Evolutionary conservation across 2,113 vertebrate species (phyloP), one percentile per base, ranked within the genome.

Genomic region (Nannospalax galili): DNA sequence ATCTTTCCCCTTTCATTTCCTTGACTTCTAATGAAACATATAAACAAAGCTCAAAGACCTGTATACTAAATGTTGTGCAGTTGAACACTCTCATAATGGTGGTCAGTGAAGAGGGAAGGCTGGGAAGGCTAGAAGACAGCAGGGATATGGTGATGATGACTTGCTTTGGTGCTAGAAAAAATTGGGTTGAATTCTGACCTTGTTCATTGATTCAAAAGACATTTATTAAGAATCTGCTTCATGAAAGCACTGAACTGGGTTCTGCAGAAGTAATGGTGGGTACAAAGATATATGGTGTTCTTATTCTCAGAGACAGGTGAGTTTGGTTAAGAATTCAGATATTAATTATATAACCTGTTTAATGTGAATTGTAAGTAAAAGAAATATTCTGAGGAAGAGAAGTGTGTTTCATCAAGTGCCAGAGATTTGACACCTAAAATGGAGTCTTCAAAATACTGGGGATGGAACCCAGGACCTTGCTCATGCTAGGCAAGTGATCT

Each of bases 171-270:
- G 14, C 9, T 87, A 3, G 37, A 60, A 12, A 52, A n/a, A 79
- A 1, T 30, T 32, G 28, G 32, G 32, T 40, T 64, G 20, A 87
- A 72, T 40, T 30, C 24, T 77, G 42, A 52, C 56, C 40, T 20
- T 82, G 35, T 67, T 91, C 37, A 81, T 48, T 81, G 45, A 60
- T 62, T 91, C 73, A 74, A 7, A 0, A 92, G 64, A 73, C 37
- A 81, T 82, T 92, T 81, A 81, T 72, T 80, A 81, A 94, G 6
- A 65, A 30, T 12, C 58, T 14, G 72, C 20, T 92, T 92, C 64
- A 28, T 22, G 48, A n/a, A 12, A 88, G 28, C 7, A 62, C 45
- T 79, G 60, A 85, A 10, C 56, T 94, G 69, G 26, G 15, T 56
- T 89, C 62, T 77, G 56, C 35, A 65, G 90, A 37, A 93, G 19